These are phyloP conservation scores for Drosophila anomelani DNA, from an alignment of 2,888 invertebrate species.

Conservation along the genomic window DNA sequence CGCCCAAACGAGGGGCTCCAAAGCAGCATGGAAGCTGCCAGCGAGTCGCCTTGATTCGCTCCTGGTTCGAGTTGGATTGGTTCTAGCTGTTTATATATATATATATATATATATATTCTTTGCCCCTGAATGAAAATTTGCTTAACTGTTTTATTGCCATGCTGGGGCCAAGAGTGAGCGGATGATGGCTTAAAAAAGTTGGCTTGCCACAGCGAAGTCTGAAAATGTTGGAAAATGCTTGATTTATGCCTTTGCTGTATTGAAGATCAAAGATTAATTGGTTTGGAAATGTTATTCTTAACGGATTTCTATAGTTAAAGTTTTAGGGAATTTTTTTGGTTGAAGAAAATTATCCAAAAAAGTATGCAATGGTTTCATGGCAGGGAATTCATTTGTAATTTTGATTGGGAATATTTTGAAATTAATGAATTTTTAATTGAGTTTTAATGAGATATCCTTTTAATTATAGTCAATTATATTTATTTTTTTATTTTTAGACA, in stretches of 20 bases:
- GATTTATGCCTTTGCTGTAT: constrained; percentile 17
- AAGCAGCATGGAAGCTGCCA: constrained; percentile 10
- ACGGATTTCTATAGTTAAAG: not conserved
- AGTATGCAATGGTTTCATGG: not conserved
- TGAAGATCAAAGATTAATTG: constrained; percentile 35
- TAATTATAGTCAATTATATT: not conserved
- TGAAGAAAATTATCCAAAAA: not conserved
- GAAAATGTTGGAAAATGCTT: constrained; percentile 23
- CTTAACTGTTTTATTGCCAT: constrained; percentile 36
- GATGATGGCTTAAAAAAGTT: constrained; percentile 36
- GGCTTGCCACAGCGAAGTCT: constrained; percentile 23
- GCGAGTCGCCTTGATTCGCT: constrained; percentile 27
- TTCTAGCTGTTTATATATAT: not conserved
- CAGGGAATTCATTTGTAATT: not conserved
- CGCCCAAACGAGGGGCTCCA: constrained; percentile 30
- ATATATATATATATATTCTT: not conserved
- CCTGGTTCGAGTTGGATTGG: constrained; percentile 21
- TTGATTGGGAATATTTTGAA: no score
- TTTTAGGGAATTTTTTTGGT: not conserved
- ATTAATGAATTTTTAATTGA: no score
- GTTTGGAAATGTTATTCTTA: constrained; percentile 7
- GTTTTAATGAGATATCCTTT: not conserved
- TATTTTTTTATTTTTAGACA: accelerated
- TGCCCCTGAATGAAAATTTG: constrained; percentile 45
- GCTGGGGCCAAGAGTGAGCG: constrained; percentile 36